A percentile compares a stretch with the other conserved stretches of the same genome.
Evolutionary conservation across 2,113 vertebrate genomes (phyloP).

Genomic region (Tenrec ecaudatus): DNA sequence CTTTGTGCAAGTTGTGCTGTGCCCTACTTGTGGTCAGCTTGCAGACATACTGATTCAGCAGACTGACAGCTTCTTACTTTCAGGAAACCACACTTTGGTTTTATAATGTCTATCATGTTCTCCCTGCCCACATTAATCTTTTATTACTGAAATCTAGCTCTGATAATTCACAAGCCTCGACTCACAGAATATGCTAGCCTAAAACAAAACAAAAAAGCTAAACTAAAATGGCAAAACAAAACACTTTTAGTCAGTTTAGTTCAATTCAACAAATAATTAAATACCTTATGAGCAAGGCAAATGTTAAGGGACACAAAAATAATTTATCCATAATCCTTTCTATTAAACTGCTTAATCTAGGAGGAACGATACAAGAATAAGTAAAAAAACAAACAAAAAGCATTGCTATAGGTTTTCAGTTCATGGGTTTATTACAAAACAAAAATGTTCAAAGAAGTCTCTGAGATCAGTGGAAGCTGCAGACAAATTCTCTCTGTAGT

Average conservation of each 20-base stretch:
- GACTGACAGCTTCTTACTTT: conserved; percentile 46
- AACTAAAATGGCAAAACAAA: neutral
- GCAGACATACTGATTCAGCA: conserved; percentile 25
- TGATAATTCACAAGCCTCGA: conserved; percentile 44
- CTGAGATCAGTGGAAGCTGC: too few species aligned
- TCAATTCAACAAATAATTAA: conserved; percentile 4
- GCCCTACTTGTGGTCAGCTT: conserved; percentile 50
- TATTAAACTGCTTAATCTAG: neutral
- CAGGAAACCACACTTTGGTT: conserved; percentile 64
- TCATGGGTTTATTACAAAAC: too few species aligned
- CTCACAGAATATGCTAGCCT: conserved; percentile 17
- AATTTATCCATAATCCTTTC: neutral
- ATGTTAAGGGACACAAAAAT: neutral
- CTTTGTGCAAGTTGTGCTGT: conserved; percentile 16
- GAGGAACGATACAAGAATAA: neutral
- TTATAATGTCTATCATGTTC: conserved; percentile 5
- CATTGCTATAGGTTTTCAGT: too few species aligned
- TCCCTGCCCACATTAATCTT: conserved; percentile 15
- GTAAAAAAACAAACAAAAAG: too few species aligned
- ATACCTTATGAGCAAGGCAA: neutral
- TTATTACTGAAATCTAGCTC: conserved; percentile 37
- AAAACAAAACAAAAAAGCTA: neutral
- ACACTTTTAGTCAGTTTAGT: neutral
- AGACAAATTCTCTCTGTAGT: too few species aligned
- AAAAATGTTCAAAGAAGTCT: too few species aligned